Evolutionary conservation across 2,888 invertebrate genomes (phyloP).

Genomic region (Sinohyriopsis cumingii): DNA sequence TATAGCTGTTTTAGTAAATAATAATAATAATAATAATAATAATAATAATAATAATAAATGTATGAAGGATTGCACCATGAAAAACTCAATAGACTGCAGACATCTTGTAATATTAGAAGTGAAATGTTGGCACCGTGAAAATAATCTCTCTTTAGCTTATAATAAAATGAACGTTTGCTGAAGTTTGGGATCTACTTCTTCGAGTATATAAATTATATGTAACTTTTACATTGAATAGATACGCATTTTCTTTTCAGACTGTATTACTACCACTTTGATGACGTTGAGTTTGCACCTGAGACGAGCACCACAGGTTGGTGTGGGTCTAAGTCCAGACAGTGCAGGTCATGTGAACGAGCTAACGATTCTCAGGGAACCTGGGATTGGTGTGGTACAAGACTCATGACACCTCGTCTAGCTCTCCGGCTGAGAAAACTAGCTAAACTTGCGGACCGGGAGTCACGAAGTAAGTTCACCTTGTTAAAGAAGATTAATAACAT

Average conservation of each 20-base stretch:
- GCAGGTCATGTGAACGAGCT: slow-evolving; percentile 1
- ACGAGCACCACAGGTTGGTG: background rate
- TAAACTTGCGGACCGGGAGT: slow-evolving; percentile 1
- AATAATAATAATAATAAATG: too few species aligned
- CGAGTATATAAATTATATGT: too few species aligned
- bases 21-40: too few species aligned
- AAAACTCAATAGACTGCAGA: too few species aligned
- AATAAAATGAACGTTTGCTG: too few species aligned
- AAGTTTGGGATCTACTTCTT: too few species aligned
- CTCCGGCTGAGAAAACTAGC: slow-evolving; percentile 6
- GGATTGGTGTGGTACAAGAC: slow-evolving; percentile 6
- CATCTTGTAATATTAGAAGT: too few species aligned
- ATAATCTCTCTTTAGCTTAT: too few species aligned
- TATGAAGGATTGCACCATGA: too few species aligned
- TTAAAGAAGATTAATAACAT: background rate
- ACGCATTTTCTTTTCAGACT: background rate
- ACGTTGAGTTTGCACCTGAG: slow-evolving; percentile 7
- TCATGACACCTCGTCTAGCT: slow-evolving; percentile 11
- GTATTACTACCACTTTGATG: slow-evolving; percentile 4
- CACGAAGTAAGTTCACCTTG: slow-evolving; percentile 3
- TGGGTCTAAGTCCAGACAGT: slow-evolving; percentile 1
- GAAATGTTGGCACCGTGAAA: too few species aligned
- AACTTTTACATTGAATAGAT: too few species aligned
- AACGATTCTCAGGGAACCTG: slow-evolving; percentile 4
- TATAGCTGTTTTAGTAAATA: too few species aligned